Percentiles rank a stretch among this genome's conserved stretches.
These are phyloP conservation scores for Excalfactoria chinensis DNA, from an alignment of 2,113 vertebrate species.

Conservation along the genomic window DNA sequence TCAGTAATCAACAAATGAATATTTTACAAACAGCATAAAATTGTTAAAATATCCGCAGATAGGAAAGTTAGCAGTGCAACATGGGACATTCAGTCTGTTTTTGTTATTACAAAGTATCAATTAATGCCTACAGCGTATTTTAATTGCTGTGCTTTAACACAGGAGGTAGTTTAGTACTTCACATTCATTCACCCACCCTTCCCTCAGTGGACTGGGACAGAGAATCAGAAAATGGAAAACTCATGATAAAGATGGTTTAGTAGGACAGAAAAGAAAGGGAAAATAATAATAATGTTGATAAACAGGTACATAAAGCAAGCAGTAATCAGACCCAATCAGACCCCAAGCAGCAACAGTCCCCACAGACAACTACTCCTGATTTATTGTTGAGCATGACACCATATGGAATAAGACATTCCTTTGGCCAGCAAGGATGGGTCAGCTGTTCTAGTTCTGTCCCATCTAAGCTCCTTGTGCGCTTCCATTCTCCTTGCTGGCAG, in stretches of 20 bases:
- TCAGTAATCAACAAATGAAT: not conserved
- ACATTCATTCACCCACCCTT: too few relatives aligned
- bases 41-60: not conserved
- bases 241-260: not conserved
- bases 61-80: not conserved
- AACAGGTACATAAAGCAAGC: not conserved
- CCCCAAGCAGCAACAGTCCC: too few relatives aligned
- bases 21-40: not conserved
- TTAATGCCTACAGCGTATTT: not conserved
- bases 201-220: too few relatives aligned
- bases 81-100: not conserved
- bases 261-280: not conserved
- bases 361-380: not conserved
- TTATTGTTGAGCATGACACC: not conserved
- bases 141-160: not conserved
- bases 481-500: not conserved
- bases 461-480: not conserved
- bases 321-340: too few relatives aligned
- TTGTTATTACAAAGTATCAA: not conserved
- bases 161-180: too few relatives aligned
- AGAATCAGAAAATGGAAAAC: too few relatives aligned
- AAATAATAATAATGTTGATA: not conserved
- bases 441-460: not conserved
- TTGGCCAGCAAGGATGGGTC: not conserved
- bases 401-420: not conserved